phyloP scores from a whole-genome alignment of 2,888 invertebrate species.

The Drosophila suboccidentalis region DNA sequence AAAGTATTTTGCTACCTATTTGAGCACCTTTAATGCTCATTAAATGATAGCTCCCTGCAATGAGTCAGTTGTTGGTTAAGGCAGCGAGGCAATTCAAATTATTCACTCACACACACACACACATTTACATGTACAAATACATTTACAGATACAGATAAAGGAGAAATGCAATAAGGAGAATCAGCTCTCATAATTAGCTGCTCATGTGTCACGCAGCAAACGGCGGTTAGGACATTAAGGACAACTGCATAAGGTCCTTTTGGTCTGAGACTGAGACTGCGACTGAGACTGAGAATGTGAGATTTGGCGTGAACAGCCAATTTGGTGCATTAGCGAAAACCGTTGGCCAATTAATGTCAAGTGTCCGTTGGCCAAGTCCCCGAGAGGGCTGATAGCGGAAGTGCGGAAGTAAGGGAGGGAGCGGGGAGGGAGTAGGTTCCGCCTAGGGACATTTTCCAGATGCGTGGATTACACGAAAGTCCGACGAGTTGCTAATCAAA shows the following conservation, averaged over 20 bases:
- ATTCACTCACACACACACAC: slow-evolving; percentile 33
- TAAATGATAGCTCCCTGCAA: slow-evolving; percentile 33
- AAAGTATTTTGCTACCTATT: no score
- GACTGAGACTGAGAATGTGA: slow-evolving; percentile 66
- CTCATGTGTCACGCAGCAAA: slow-evolving; percentile 67
- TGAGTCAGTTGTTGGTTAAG: slow-evolving; percentile 67
- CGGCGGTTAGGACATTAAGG: slow-evolving; percentile 14
- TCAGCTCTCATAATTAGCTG: slow-evolving; percentile 73
- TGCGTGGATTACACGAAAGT: slow-evolving; percentile 56
- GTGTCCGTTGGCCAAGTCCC: slow-evolving; percentile 12
- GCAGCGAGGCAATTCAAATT: slow-evolving; percentile 17
- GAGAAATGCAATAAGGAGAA: slow-evolving; percentile 49
- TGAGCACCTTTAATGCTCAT: slow-evolving; percentile 7
- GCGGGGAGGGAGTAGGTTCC: background rate
- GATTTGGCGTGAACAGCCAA: slow-evolving; percentile 80
- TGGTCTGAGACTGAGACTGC: slow-evolving; percentile 48
- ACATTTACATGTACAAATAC: no score
- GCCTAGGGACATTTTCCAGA: slow-evolving; percentile 38
- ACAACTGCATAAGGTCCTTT: slow-evolving; percentile 30
- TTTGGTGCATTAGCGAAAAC: slow-evolving; percentile 80
- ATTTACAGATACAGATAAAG: background rate
- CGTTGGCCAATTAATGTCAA: slow-evolving; percentile 81
- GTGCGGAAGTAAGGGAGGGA: background rate
- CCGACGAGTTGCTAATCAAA: slow-evolving; percentile 66
- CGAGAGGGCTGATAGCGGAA: background rate